Evolutionary conservation across 2,888 invertebrate genomes (phyloP).

Genomic region (Thelaira solivaga): DNA sequence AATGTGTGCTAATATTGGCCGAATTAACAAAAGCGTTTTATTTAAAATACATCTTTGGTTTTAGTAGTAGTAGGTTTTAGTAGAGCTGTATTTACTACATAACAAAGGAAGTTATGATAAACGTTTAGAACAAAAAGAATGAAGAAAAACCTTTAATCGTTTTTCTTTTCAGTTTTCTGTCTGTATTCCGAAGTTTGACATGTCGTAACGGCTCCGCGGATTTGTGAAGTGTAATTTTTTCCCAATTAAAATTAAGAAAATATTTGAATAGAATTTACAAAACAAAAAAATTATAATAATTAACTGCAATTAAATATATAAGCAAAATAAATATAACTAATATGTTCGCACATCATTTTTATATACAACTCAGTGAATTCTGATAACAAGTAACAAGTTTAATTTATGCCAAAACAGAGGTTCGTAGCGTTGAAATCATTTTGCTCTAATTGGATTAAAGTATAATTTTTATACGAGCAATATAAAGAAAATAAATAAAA

Average conservation of each 20-base stretch:
- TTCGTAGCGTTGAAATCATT: constrained; percentile 35
- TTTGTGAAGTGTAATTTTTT: constrained; percentile 42
- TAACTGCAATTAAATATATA: constrained; percentile 32
- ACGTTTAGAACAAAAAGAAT: not conserved
- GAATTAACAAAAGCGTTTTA: too few relatives aligned
- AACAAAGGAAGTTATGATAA: constrained; percentile 3
- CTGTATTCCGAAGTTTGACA: constrained; percentile 54
- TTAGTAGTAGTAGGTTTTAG: not conserved
- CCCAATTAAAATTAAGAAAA: constrained; percentile 31
- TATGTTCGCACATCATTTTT: constrained; percentile 47
- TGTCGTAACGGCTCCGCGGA: constrained; percentile 53
- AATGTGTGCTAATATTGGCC: too few relatives aligned
- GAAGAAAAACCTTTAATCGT: constrained; percentile 37
- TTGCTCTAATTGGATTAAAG: constrained; percentile 57
- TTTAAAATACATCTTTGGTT: constrained; percentile 6
- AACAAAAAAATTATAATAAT: constrained; percentile 25
- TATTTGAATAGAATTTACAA: constrained; percentile 12
- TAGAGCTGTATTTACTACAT: constrained; percentile 2
- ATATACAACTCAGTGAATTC: constrained; percentile 44
- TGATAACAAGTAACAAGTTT: constrained; percentile 42
- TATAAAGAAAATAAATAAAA: not conserved
- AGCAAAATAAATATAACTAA: constrained; percentile 42
- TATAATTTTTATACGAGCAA: constrained; percentile 36
- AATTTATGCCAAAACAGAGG: constrained; percentile 35
- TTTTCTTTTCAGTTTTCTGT: constrained; percentile 56